Evolutionary conservation across 2,888 invertebrate genomes (phyloP), one percentile per base, ranked within the genome.

Genomic region (Lacanobia wlatinum): DNA sequence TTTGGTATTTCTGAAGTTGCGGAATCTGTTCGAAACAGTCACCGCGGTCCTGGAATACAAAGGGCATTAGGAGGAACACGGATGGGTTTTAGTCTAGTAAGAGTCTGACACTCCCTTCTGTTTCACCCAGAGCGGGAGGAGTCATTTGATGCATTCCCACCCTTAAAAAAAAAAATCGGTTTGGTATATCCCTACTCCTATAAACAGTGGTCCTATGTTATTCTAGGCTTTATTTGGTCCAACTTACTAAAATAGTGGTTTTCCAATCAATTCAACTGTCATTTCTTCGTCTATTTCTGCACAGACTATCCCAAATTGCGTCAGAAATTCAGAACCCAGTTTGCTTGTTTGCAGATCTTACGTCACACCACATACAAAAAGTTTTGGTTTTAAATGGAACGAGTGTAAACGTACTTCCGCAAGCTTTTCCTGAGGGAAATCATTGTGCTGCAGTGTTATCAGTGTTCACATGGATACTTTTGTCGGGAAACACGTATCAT

Each of bases 341-440:
- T 60, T 73, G n/a, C 59, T 50, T 56, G 56, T 23, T 52, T 66
- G 61, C 62, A 74, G 80, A 53, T 48, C 56, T 73, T 79, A 66
- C 58, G 62, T 77, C 66, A 73, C 28, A n/a, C 5, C 5, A 23
- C 52, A 76, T 38, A 58, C 70, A 16, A 8, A 10, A 28, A 12
- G 14, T 53, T 68, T 64, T 48, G n/a, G 14, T 48, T 21, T 40
- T 14, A 48, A 18, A 63, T 53, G 18, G 23, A 53, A 34, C 56
- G 43, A 28, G n/a, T 52, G 21, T 28, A 34, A 16, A 63, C 58
- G 3, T 16, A 40, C 78, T 75, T 56, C 60, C 56, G 48, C 18
- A 34, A 60, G 21, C 14, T 48, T 16, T 10, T 48, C 81, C 70
- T 52, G 3, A 2, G 78, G 81, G 70, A 81, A 78, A 81, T 78